Base-by-base conservation (phyloP, 2,113 vertebrate genomes). In the Sprattus sprattus region DNA sequence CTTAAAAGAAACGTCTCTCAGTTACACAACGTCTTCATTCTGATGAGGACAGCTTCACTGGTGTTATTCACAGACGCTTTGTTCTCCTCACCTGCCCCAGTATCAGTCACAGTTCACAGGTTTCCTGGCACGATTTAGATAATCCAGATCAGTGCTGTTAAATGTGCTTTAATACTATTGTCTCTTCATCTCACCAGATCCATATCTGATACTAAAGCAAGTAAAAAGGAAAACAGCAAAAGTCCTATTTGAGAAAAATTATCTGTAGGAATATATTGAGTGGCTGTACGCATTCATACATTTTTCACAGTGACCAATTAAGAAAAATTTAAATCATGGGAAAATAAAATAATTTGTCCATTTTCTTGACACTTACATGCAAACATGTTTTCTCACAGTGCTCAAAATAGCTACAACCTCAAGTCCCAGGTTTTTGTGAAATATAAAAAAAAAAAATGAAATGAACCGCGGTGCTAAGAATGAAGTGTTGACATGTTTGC, bases 111-210 rank as follows among this genome's bases (percentile, higher is more conserved):
- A 60, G 54, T 60, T 60, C 54, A 60, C 54, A 22, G 18, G 20
- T 20, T 20, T 25, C 45, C 60, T n/a, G 6, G 64, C 78, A 71
- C 49, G 16, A 39, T 39, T 39, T 39, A 39, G 39, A 39, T 39
- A 39, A 39, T 39, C 39, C 39, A 81, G 75, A 84, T 87, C 25
- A 75, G 83, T 84, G 52, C 44, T 44, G 52, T 82, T 25, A 45
- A 84, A 28, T 75, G 83, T 83, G 57, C 71, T 49, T 81, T 50
- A 88, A 44, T 8, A 81, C 50, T 81, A 88, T 85, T 83, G 64
- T 81, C 54, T 87, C 45, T 28, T 32, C n/a, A 15, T 9, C 64
- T 4, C 64, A 71, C 15, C 25, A 71, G 25, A 71, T 71, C 25
- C 25, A 32, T 71, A 8, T 28, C 64, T 32, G 2, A 39, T 39